Evolutionary conservation across 2,113 vertebrate genomes (phyloP).

Genomic region (Cebidichthys violaceus): DNA sequence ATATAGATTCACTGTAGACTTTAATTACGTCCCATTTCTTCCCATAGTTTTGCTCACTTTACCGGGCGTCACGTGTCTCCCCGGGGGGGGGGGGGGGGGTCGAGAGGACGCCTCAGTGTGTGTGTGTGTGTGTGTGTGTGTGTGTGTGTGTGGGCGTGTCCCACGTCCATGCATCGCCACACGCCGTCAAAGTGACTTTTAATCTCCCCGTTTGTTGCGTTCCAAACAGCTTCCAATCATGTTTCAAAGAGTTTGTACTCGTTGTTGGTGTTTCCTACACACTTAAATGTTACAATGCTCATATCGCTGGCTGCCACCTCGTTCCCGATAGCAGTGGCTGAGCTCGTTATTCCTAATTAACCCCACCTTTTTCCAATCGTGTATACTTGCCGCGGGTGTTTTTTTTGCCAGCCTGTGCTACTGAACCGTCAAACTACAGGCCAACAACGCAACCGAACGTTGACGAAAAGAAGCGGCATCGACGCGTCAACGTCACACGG

Average conservation of each 20-base stretch:
- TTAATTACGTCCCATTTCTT: no score
- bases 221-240: neutral
- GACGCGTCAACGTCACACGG: neutral
- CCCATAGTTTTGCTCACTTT: no score
- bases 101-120: no score
- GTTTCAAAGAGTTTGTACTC: neutral
- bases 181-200: neutral
- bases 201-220: neutral
- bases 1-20: no score
- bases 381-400: neutral
- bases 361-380: neutral
- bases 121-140: no score
- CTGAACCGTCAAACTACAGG: neutral
- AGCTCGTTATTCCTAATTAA: conserved; percentile 5
- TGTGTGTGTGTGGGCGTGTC: no score
- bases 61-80: no score
- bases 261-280: neutral
- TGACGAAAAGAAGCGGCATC: neutral
- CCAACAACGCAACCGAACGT: neutral
- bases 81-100: no score
- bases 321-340: neutral
- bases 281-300: neutral
- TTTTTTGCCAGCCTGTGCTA: neutral
- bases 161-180: no score
- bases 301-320: neutral